These are phyloP conservation scores for Phocoena sinus DNA, from an alignment of 2,113 vertebrate species.

Conservation along the genomic window DNA sequence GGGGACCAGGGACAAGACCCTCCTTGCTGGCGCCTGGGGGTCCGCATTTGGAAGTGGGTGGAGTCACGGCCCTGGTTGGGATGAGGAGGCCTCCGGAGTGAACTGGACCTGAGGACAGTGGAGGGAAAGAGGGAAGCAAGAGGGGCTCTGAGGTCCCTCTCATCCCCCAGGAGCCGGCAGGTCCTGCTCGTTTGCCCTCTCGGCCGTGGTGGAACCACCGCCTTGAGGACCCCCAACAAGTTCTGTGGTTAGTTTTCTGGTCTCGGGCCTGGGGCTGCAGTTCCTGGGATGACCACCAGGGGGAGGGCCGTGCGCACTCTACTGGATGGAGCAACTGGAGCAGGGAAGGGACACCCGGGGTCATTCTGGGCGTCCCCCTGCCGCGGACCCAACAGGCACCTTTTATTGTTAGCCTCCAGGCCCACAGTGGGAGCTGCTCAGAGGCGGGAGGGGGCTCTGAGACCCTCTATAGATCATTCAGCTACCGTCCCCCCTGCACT, in stretches of 20 bases:
- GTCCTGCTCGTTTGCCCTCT: background rate
- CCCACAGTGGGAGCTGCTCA: background rate
- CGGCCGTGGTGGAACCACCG: background rate
- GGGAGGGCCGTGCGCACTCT: background rate
- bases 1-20: background rate
- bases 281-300: background rate
- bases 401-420: background rate
- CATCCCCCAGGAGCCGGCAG: background rate
- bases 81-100: background rate
- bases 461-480: background rate
- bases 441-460: background rate
- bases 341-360: background rate
- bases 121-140: background rate
- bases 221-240: background rate
- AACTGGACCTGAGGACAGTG: background rate
- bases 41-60: background rate
- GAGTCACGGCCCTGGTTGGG: background rate
- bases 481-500: fast-evolving
- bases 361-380: background rate
- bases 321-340: too few species aligned
- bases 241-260: background rate
- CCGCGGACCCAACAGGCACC: too few species aligned
- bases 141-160: background rate
- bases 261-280: background rate
- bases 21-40: background rate